Conservation (phyloP, 2,797 vertebrate species). For the Smutsia temminckii region DNA sequence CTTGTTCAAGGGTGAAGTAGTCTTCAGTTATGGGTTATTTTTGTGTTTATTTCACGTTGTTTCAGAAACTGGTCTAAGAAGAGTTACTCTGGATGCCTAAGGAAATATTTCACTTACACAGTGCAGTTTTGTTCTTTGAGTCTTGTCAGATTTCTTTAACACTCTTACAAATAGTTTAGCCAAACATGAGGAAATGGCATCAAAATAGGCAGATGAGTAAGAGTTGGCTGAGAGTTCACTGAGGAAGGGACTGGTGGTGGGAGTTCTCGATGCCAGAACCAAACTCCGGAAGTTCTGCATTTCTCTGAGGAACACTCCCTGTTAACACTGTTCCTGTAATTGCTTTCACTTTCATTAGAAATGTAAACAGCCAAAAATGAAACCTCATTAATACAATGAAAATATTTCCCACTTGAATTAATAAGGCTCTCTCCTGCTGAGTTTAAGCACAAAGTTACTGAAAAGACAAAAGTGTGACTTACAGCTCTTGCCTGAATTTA, state of each 20-base stretch:
- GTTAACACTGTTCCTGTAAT: not conserved
- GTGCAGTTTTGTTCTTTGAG: not conserved
- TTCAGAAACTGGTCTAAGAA: not conserved
- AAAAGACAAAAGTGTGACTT: conserved; percentile 13
- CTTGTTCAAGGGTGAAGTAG: not conserved
- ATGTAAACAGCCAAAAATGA: conserved; percentile 43
- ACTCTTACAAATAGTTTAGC: not conserved
- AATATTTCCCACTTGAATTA: conserved; percentile 53
- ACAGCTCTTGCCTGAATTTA: not conserved
- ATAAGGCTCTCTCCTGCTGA: not conserved
- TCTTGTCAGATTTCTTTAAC: not conserved
- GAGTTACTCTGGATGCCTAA: not conserved
- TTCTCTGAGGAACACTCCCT: not conserved
- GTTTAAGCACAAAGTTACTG: conserved; percentile 22
- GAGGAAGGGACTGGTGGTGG: not conserved
- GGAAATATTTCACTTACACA: not conserved
- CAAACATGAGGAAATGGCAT: not conserved
- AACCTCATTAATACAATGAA: conserved; percentile 57
- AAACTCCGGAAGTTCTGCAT: not conserved
- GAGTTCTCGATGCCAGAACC: not conserved
- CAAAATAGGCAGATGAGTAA: not conserved
- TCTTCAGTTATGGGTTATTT: not conserved
- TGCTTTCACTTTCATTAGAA: conserved; percentile 44
- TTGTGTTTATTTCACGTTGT: not conserved
- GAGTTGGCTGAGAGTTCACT: not conserved